phyloP scores from a whole-genome alignment of 1,140 invertebrate species.

The Rhagoletis pomonella region DNA sequence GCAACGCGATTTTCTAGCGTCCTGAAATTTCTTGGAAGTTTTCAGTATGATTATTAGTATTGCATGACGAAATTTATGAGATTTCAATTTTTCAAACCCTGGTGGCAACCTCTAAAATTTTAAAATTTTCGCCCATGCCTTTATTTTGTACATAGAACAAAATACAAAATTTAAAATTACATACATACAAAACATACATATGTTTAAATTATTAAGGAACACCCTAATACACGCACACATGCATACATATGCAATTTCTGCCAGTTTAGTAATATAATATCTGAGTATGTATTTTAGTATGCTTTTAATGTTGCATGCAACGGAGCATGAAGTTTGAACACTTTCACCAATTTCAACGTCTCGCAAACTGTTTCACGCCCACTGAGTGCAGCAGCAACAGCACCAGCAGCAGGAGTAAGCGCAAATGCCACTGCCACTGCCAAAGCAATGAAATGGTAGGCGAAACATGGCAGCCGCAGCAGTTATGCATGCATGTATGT shows the following conservation, averaged over 20 bases:
- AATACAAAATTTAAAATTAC: too few species aligned
- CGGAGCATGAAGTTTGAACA: not conserved
- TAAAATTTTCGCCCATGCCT: too few species aligned
- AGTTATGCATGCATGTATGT: not conserved
- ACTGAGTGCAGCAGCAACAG: not conserved
- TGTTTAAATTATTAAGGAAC: too few species aligned
- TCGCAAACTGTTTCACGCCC: not conserved
- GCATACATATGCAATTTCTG: not conserved
- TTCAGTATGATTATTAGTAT: too few species aligned
- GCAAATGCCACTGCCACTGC: slow-evolving; percentile 16
- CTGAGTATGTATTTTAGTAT: not conserved
- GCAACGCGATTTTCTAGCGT: too few species aligned
- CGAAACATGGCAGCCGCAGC: not conserved
- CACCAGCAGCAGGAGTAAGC: not conserved
- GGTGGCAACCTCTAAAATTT: too few species aligned
- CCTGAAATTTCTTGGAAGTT: too few species aligned
- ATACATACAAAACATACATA: too few species aligned
- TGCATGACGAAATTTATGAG: too few species aligned
- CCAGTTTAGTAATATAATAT: not conserved
- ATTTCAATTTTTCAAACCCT: too few species aligned
- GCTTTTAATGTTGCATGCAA: slow-evolving; percentile 19
- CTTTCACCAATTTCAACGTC: slow-evolving; percentile 24
- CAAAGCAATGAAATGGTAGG: not conserved
- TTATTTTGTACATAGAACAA: too few species aligned
- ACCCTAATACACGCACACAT: too few species aligned